Evolutionary conservation across 2,888 invertebrate genomes (phyloP).

Genomic region (Mycogona germanica): DNA sequence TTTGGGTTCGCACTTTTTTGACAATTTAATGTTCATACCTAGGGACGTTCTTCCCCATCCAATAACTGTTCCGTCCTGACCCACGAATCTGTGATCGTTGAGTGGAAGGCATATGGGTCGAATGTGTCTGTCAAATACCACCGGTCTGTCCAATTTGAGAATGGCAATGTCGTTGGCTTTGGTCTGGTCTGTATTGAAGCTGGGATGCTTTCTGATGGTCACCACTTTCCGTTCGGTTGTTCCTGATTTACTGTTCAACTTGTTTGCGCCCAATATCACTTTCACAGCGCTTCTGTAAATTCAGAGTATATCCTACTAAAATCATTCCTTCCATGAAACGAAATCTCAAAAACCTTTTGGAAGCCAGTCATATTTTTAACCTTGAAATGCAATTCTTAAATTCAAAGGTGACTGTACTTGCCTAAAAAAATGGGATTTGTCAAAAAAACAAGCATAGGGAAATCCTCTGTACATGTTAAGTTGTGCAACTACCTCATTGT

Average conservation of each 20-base stretch:
- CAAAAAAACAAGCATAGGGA: too few species aligned
- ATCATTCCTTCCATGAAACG: too few species aligned
- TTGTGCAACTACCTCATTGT: too few species aligned
- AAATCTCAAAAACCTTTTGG: too few species aligned
- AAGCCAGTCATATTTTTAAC: too few species aligned
- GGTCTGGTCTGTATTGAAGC: constrained; percentile 5
- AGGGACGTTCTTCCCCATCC: constrained; percentile 13
- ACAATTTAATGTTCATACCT: neutral
- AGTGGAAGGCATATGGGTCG: constrained; percentile 13
- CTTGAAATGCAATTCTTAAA: neutral
- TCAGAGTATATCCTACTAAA: too few species aligned
- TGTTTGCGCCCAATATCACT: constrained; percentile 10
- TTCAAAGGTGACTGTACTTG: too few species aligned
- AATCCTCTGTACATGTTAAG: too few species aligned
- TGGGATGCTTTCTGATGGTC: constrained; percentile 1
- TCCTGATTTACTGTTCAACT: neutral
- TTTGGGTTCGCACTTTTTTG: neutral
- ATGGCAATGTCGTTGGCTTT: constrained; percentile 16
- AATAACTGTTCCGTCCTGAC: constrained; percentile 10
- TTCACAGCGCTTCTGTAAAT: constrained; percentile 2
- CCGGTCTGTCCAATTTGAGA: constrained; percentile 10
- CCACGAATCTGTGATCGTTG: constrained; percentile 4
- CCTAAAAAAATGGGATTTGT: too few species aligned
- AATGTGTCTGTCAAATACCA: constrained; percentile 8
- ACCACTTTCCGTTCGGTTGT: constrained; percentile 8